Percentiles rank a stretch among this genome's conserved stretches.
phyloP scores from a whole-genome alignment of 2,797 vertebrate species.

The Heliangelus exortis region DNA sequence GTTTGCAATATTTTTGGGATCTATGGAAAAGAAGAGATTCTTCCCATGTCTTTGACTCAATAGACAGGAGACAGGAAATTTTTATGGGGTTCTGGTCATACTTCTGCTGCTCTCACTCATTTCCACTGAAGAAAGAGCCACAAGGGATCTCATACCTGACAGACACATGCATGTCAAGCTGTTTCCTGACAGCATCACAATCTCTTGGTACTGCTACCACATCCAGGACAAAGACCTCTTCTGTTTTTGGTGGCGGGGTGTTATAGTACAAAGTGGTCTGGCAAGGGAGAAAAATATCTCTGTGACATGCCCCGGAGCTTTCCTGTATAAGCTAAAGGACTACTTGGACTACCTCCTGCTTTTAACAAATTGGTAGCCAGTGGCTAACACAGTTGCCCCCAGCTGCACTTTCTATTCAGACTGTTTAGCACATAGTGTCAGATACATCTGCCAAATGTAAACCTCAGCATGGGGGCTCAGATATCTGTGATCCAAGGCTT shows the following conservation, averaged over 20 bases:
- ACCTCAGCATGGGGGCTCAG: not conserved
- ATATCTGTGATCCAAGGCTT: not conserved
- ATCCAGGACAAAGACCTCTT: slow-evolving; percentile 59
- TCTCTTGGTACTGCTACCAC: slow-evolving; percentile 25
- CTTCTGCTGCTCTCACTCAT: not conserved
- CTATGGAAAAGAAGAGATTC: not conserved
- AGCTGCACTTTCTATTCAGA: not conserved
- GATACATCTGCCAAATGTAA: not conserved
- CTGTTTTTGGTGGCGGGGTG: slow-evolving; percentile 30
- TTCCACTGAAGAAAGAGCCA: not conserved
- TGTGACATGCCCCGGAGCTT: not conserved
- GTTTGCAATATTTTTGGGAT: not conserved
- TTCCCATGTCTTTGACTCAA: not conserved
- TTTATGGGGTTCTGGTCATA: not conserved
- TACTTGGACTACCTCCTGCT: not conserved
- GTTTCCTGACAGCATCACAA: slow-evolving; percentile 19
- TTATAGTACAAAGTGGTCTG: slow-evolving; percentile 72
- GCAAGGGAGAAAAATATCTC: not conserved
- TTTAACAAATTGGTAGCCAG: not conserved
- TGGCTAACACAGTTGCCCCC: not conserved
- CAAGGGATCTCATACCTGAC: slow-evolving; percentile 46
- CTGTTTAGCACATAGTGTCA: not conserved
- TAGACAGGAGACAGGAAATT: not conserved
- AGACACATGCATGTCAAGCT: slow-evolving; percentile 20
- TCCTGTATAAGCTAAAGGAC: not conserved